A percentile compares a stretch with the other conserved stretches of the same genome.
phyloP scores from a whole-genome alignment of 2,113 vertebrate genomes.

The Eclectus roratus region DNA sequence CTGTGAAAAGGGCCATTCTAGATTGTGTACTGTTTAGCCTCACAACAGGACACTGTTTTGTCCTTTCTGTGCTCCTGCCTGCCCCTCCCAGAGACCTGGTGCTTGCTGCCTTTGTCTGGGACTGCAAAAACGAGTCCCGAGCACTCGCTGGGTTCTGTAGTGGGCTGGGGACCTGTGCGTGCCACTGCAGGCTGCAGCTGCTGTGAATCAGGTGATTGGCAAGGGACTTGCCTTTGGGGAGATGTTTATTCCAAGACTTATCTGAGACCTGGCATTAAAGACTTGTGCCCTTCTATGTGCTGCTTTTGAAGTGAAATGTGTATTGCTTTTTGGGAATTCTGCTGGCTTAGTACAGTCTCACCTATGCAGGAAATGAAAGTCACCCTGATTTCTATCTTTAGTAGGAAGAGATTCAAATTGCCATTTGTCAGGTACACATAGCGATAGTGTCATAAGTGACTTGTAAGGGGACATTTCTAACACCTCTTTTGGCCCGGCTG shows the following conservation, averaged over 20 bases:
- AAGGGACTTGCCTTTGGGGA: background rate
- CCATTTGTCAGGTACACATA: background rate
- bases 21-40: background rate
- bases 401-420: background rate
- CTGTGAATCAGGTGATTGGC: background rate
- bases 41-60: background rate
- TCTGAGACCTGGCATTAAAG: background rate
- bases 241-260: background rate
- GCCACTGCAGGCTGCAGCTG: background rate
- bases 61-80: background rate
- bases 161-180: background rate
- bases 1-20: background rate
- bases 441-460: background rate
- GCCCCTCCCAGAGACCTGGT: background rate
- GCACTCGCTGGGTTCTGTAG: background rate
- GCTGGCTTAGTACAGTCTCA: background rate
- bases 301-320: background rate
- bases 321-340: background rate
- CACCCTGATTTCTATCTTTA: background rate
- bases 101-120: background rate
- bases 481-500: background rate
- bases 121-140: background rate
- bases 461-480: background rate
- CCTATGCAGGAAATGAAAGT: background rate
- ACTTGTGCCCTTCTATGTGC: background rate